Conservation (phyloP, 2,797 vertebrate genomes). For the Meda fulgida region DNA sequence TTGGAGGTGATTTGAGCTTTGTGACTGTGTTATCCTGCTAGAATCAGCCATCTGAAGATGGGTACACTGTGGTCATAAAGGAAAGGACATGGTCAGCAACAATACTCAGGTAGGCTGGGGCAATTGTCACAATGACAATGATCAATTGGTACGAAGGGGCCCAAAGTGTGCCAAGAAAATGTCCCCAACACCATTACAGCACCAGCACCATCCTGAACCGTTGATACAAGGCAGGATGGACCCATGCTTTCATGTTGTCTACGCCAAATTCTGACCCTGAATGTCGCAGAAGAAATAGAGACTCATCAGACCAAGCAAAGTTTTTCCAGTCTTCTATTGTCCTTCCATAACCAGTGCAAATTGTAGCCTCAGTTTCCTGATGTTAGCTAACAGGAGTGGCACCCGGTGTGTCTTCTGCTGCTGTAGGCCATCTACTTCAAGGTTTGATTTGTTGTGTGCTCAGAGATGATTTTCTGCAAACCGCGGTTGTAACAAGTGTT, state of each 20-base stretch:
- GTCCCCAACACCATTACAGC: neutral
- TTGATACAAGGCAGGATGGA: neutral
- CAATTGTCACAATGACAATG: neutral
- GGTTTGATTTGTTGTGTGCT: neutral
- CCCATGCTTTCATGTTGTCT: neutral
- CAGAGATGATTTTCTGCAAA: neutral
- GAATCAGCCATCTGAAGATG: too few species aligned
- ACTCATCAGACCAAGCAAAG: neutral
- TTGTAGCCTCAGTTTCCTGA: neutral
- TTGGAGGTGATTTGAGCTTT: too few species aligned
- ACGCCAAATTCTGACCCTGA: neutral
- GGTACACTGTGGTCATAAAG: too few species aligned
- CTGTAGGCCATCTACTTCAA: neutral
- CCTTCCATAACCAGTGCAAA: neutral
- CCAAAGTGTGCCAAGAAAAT: neutral
- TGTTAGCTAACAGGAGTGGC: neutral
- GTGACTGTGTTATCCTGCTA: too few species aligned
- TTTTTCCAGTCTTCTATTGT: neutral
- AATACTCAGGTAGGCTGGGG: too few species aligned
- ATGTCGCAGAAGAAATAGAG: neutral
- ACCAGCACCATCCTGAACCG: neutral
- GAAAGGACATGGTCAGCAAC: too few species aligned
- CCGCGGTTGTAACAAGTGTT: neutral
- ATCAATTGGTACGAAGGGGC: neutral
- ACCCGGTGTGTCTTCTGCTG: neutral